These are phyloP conservation scores for Harpalus rufipes DNA, from an alignment of 2,888 invertebrate genomes.

Conservation along the genomic window DNA sequence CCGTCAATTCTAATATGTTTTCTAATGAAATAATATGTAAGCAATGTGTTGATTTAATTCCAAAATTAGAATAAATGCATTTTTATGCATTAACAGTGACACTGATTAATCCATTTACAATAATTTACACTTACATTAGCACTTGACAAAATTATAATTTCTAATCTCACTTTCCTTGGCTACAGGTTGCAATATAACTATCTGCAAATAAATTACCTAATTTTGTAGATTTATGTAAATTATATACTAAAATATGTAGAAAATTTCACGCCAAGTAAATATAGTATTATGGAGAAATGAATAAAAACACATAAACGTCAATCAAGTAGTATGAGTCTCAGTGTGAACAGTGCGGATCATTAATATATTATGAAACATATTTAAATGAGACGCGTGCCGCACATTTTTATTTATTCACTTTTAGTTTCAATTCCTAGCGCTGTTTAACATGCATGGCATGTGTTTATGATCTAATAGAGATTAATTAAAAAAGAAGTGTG, in stretches of 20 bases:
- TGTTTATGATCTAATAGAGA: conserved; percentile 63
- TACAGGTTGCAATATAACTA: conserved; percentile 1
- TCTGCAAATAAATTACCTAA: conserved; percentile 47
- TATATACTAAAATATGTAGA: conserved; percentile 36
- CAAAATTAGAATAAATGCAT: not conserved
- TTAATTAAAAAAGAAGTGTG: conserved; percentile 66
- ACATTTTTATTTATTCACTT: conserved; percentile 63
- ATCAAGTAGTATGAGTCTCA: conserved; percentile 7
- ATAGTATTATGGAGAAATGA: conserved; percentile 41
- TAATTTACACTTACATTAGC: not conserved
- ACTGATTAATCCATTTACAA: conserved; percentile 11
- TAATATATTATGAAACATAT: conserved; percentile 50
- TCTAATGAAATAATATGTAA: too few species aligned
- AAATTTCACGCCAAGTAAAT: conserved; percentile 54
- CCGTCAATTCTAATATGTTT: not conserved
- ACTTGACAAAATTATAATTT: conserved; percentile 15
- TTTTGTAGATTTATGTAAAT: conserved; percentile 48
- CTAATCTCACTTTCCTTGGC: conserved; percentile 26
- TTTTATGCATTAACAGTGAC: not conserved
- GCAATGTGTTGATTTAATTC: too few species aligned
- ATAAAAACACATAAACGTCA: conserved; percentile 51
- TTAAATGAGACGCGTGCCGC: conserved; percentile 54
- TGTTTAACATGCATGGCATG: conserved; percentile 61
- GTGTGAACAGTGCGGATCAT: conserved; percentile 4
- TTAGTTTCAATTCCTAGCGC: conserved; percentile 59